phyloP scores from a whole-genome alignment of 1,140 invertebrate genomes.

The Aphelenchoides fujianensis region DNA sequence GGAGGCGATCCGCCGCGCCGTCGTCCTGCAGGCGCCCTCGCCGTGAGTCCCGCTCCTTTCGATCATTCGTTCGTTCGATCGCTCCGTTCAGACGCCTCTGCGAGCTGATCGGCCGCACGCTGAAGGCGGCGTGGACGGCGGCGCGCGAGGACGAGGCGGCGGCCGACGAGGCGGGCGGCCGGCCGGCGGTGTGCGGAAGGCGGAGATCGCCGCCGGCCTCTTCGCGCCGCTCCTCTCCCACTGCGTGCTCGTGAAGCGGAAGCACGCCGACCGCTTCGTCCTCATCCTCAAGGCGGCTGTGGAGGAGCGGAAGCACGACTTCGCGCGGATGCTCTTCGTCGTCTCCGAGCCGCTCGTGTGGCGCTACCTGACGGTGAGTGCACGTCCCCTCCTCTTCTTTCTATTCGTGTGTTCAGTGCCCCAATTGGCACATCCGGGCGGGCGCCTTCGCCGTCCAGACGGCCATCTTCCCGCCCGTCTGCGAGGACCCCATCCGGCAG shows the following conservation, averaged over 20 bases:
- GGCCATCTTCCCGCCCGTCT: not conserved
- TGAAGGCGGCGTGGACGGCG: no score
- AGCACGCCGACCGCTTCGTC: no score
- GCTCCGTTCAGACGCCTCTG: no score
- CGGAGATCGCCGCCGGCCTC: not conserved
- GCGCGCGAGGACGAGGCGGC: no score
- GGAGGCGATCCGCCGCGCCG: not conserved
- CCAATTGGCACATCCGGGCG: not conserved
- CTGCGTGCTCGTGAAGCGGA: not conserved
- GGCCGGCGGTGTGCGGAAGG: no score
- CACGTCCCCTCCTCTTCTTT: not conserved
- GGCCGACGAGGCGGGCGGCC: no score
- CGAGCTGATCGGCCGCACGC: no score
- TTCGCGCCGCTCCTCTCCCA: not conserved
- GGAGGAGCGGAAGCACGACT: no score
- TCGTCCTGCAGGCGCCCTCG: no score
- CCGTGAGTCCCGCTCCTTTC: no score
- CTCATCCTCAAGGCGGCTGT: no score
- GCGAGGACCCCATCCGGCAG: not conserved
- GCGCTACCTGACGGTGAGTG: not conserved
- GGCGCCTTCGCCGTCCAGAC: not conserved
- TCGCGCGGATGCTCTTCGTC: not conserved
- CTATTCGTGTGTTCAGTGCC: not conserved
- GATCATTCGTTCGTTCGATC: no score
- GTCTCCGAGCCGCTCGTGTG: not conserved